Percentiles rank a stretch among this genome's conserved stretches.
These are phyloP conservation scores for Amazona guildingii DNA, from an alignment of 2,113 vertebrate genomes.

Conservation along the genomic window DNA sequence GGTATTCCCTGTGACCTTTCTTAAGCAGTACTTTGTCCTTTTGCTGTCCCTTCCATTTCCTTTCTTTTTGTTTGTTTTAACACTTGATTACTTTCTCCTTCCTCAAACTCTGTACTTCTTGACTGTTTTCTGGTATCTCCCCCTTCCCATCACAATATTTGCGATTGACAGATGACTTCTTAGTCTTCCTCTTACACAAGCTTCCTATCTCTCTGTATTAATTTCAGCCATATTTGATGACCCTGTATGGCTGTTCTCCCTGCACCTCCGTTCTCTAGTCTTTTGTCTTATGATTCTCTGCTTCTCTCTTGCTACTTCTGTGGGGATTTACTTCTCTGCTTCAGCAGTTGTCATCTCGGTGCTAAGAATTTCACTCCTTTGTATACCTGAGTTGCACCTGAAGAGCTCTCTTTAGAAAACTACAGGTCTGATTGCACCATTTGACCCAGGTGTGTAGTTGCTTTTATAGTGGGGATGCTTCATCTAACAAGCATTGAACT, in stretches of 20 bases:
- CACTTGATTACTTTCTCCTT: not conserved
- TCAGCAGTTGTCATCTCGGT: not conserved
- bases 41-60: not conserved
- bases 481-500: not conserved
- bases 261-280: not conserved
- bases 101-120: fast-evolving
- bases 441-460: not conserved
- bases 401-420: not conserved
- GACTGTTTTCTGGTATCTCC: not conserved
- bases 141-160: not conserved
- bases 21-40: not conserved
- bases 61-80: not conserved
- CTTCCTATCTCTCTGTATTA: not conserved
- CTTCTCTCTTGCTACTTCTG: not conserved
- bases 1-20: not conserved
- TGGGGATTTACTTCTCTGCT: not conserved
- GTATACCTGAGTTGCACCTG: not conserved
- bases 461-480: not conserved
- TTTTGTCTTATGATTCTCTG: not conserved
- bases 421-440: not conserved
- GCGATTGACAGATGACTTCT: not conserved
- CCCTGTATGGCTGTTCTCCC: not conserved
- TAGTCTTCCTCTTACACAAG: fast-evolving
- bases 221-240: not conserved
- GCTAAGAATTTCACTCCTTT: not conserved